Evolutionary conservation across 2,797 vertebrate genomes (phyloP).

Genomic region (Furcifer pardalis): DNA sequence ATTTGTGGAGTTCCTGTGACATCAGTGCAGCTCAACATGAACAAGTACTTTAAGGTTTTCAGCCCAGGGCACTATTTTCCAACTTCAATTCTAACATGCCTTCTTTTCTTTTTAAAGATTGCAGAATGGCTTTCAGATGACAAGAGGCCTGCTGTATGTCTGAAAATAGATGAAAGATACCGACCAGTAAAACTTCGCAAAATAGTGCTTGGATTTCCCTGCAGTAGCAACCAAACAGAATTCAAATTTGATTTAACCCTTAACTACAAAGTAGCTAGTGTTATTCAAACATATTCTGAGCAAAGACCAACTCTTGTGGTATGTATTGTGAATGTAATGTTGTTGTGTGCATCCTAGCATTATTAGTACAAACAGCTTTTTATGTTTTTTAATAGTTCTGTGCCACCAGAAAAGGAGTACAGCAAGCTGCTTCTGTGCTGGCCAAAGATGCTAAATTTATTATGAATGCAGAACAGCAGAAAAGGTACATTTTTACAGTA

Average conservation of each 20-base stretch:
- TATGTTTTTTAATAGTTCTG: slow-evolving; percentile 87
- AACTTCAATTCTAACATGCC: slow-evolving; percentile 34
- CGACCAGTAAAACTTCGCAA: slow-evolving; percentile 95
- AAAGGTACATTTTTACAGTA: slow-evolving; percentile 80
- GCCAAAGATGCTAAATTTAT: slow-evolving; percentile 93
- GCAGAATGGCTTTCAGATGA: slow-evolving; percentile 94
- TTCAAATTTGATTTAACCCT: slow-evolving; percentile 97
- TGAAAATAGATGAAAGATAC: slow-evolving; percentile 92
- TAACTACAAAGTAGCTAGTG: slow-evolving; percentile 92
- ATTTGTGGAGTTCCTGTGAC: slow-evolving; percentile 7
- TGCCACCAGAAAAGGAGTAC: slow-evolving; percentile 95
- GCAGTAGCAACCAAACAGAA: slow-evolving; percentile 86
- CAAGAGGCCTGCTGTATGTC: slow-evolving; percentile 83
- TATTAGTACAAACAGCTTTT: slow-evolving; percentile 44
- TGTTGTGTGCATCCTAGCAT: slow-evolving; percentile 35
- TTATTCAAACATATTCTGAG: slow-evolving; percentile 94
- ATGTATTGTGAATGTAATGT: slow-evolving; percentile 53
- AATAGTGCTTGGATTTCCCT: slow-evolving; percentile 94
- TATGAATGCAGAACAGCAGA: slow-evolving; percentile 89
- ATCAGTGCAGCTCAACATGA: slow-evolving; percentile 14
- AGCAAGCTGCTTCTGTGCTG: slow-evolving; percentile 91
- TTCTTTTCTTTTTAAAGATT: slow-evolving; percentile 79
- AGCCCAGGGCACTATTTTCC: slow-evolving; percentile 32
- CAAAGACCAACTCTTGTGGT: slow-evolving; percentile 95
- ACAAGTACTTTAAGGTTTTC: slow-evolving; percentile 13